Base-by-base conservation (phyloP, 2,797 vertebrate species). In the Lacerta bilineata region DNA sequence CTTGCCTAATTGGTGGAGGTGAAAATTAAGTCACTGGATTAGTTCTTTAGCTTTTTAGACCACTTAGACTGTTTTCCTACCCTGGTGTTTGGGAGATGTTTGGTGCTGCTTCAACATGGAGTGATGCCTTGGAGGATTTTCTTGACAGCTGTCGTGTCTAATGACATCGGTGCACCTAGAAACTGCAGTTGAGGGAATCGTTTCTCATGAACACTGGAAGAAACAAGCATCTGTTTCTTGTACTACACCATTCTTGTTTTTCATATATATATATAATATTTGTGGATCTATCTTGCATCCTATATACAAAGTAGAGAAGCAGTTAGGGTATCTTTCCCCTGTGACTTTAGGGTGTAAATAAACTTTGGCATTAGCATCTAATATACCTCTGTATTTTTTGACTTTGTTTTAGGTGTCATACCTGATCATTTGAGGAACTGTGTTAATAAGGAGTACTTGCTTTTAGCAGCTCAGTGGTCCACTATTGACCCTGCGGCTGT, bases 401-500 rank as follows among this genome's bases (percentile, higher is more conserved):
- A 86, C 80, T 20, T 90, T 90, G 78, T 90, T 84, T 9, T 92
- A 99, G 98, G 98, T 83, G 98, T 98, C 85, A 99, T 99, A 96
- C 98, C 98, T 61, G 98, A 99, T 91, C 98, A 97, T 93, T 96
- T 99, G 96, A 98, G 98, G 96, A 99, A 99, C 96, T 99, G 98
- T 92, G 98, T 99, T 95, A 99, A 99, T 96, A 99, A 99, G 96
- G 98, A 99, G 92, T 99, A 98, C 94, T 97, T 99, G 95, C 97
- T 98, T 97, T 96, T 98, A 84, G 98, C 98, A 81, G 98, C 98
- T 92, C 98, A 98, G 95, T 99, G 98, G 98, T 96, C 98, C 78
- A 96, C 95, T 95, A 98, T 99, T 96, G 98, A 99, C 93, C 97
- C 98, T 69, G 97, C 98, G 90, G 87, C 98, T 71, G 98, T 99